Evolutionary conservation across 2,888 invertebrate genomes (phyloP), one percentile per base, ranked within the genome.

Genomic region (Phrixothrix hirtus): DNA sequence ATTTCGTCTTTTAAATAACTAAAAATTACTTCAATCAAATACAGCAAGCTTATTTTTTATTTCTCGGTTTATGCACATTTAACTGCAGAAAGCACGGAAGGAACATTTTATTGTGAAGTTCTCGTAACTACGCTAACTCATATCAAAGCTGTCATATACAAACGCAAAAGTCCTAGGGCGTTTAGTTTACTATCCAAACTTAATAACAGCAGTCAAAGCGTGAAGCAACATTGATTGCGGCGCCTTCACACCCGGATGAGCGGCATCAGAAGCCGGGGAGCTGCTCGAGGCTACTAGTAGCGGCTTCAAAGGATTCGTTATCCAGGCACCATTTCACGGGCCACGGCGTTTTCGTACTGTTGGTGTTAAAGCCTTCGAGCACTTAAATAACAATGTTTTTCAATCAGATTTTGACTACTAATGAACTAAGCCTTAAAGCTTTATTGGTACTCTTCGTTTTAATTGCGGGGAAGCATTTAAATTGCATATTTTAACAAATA

Each of bases 171-270:
- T 68, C 73, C 59, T 41, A 58, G 48, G 65, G 73, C 72, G 70
- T 70, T 72, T 72, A 69, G 68, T 70, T 72, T 71, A 67, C 73
- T 75, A 72, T 73, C 72, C 73, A 75, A 75, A 75, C 75, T 75
- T 74, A 75, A 75, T 75, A 75, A 66, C 66, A 70, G 68, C 69
- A 71, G 68, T 68, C 69, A 70, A 70, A 71, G 70, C 68, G 60
- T 47, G 47, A 59, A 52, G 49, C 55, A 45, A 46, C 46, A 57
- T 60, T 64, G 66, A 64, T 64, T 64, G 66, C 64, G 62, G 63
- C 64, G 64, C 64, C 63, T 66, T 66, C 57, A 65, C 64, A 65
- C 60, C 55, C 65, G 59, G 63, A 47, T 64, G 60, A 55, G 42
- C 60, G 57, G 62, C 65, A 64, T 64, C 64, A 64, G 55, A 65